These are phyloP conservation scores for Callyntrura sp. DNA, from an alignment of 2,888 invertebrate genomes.

Conservation along the genomic window DNA sequence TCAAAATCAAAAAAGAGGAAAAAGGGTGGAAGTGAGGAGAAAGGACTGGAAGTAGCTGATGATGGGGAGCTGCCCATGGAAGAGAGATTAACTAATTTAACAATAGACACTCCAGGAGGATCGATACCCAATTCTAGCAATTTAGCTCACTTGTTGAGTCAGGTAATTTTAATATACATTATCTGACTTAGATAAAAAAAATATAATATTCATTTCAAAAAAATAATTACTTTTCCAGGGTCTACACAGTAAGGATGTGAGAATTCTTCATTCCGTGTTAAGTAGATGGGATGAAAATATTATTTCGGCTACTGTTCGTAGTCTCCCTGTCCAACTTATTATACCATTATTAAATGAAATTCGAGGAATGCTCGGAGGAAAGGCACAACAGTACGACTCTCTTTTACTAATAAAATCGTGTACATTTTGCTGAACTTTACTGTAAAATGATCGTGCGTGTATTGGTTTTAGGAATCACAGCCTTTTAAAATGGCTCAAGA, in stretches of 20 bases:
- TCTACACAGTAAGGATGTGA: constrained; percentile 93
- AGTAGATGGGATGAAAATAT: constrained; percentile 89
- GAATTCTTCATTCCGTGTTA: constrained; percentile 91
- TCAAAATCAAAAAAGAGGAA: constrained; percentile 85
- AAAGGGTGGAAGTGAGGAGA: constrained; percentile 83
- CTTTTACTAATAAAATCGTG: not conserved
- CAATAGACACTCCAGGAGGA: constrained; percentile 87
- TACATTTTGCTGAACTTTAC: not conserved
- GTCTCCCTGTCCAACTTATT: constrained; percentile 92
- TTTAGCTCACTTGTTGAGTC: constrained; percentile 92
- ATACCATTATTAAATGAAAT: constrained; percentile 91
- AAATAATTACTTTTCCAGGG: constrained; percentile 86
- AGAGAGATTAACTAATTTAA: constrained; percentile 92
- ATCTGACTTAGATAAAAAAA: too few relatives aligned
- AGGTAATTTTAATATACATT: constrained; percentile 84
- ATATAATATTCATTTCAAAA: too few relatives aligned
- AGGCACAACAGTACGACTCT: constrained; percentile 89
- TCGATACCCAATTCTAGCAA: constrained; percentile 89
- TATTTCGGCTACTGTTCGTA: constrained; percentile 91
- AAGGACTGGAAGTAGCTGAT: constrained; percentile 84
- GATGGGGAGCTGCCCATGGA: constrained; percentile 91
- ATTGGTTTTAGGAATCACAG: constrained; percentile 87
- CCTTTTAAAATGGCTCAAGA: constrained; percentile 88
- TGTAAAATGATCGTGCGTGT: too few relatives aligned
- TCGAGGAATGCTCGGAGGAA: constrained; percentile 89